Percentiles rank a stretch among this genome's conserved stretches.
Conservation (phyloP, 2,888 invertebrate genomes). For the Brachynemurus nebulosus region DNA sequence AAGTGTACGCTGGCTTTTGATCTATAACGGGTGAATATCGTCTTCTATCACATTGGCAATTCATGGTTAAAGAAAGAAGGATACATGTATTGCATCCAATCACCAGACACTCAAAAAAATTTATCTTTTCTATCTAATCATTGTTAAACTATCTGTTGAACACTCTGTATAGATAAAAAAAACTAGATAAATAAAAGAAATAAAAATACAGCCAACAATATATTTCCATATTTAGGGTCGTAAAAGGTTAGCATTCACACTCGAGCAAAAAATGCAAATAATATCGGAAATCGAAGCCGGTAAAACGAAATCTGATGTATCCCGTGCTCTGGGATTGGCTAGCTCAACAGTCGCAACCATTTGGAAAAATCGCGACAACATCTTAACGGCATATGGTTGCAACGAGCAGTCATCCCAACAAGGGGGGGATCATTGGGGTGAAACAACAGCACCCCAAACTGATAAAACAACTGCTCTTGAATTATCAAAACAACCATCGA, state of each 20-base stretch:
- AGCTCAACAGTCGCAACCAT: constrained; percentile 42
- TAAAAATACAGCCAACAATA: not conserved
- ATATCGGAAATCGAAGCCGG: constrained; percentile 42
- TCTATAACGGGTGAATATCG: no score
- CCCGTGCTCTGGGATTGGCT: constrained; percentile 39
- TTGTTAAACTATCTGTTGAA: no score
- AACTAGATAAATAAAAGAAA: no score
- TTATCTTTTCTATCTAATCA: no score
- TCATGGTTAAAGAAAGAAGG: no score
- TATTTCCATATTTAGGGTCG: constrained; percentile 32
- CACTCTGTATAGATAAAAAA: no score
- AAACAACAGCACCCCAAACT: not conserved
- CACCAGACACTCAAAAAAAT: no score
- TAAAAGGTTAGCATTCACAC: constrained; percentile 43
- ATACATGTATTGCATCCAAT: no score
- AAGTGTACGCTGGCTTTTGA: no score
- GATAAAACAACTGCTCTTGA: constrained; percentile 7
- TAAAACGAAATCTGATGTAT: constrained; percentile 42
- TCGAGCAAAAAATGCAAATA: constrained; percentile 45
- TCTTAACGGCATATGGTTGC: constrained; percentile 27
- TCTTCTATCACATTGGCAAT: no score
- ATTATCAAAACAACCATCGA: constrained; percentile 5
- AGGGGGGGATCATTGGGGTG: constrained; percentile 2
- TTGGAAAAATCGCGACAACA: constrained; percentile 42
- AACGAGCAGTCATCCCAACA: constrained; percentile 15